These are phyloP conservation scores for Pristionchus japonicus DNA, from an alignment of 2,888 invertebrate species.

Conservation along the genomic window DNA sequence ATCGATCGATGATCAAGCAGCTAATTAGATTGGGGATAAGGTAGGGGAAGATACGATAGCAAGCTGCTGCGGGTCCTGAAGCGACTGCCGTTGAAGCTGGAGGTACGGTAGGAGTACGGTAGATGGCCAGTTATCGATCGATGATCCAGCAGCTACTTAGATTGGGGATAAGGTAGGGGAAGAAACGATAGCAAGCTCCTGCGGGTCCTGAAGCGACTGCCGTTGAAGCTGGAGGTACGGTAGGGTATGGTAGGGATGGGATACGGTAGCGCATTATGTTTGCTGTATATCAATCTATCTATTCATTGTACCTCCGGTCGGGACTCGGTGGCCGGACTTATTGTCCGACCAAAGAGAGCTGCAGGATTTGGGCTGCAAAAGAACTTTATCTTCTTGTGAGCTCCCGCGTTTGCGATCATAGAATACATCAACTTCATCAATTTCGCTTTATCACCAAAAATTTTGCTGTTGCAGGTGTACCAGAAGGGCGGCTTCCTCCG, in stretches of 20 bases:
- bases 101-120: conserved; percentile 77
- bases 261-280: not conserved
- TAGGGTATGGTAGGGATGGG: not conserved
- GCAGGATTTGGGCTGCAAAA: not conserved
- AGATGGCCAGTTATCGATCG: too few relatives aligned
- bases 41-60: conserved; percentile 56
- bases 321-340: too few relatives aligned
- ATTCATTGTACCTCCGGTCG: too few relatives aligned
- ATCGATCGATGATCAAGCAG: not conserved
- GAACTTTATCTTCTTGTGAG: not conserved
- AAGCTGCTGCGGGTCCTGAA: conserved; percentile 89
- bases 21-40: conserved; percentile 55
- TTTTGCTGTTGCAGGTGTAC: conserved; percentile 67
- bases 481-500: conserved; percentile 93
- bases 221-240: conserved; percentile 86
- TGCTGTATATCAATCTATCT: too few relatives aligned
- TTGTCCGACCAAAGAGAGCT: not conserved
- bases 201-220: conserved; percentile 89
- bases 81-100: conserved; percentile 89
- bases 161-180: too few relatives aligned
- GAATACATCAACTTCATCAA: too few relatives aligned
- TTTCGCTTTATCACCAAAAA: too few relatives aligned
- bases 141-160: too few relatives aligned
- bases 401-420: not conserved
- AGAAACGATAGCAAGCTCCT: conserved; percentile 85